A percentile compares a stretch with the other conserved stretches of the same genome.
Conservation (phyloP, 2,888 invertebrate genomes). For the Micropterix aruncella region DNA sequence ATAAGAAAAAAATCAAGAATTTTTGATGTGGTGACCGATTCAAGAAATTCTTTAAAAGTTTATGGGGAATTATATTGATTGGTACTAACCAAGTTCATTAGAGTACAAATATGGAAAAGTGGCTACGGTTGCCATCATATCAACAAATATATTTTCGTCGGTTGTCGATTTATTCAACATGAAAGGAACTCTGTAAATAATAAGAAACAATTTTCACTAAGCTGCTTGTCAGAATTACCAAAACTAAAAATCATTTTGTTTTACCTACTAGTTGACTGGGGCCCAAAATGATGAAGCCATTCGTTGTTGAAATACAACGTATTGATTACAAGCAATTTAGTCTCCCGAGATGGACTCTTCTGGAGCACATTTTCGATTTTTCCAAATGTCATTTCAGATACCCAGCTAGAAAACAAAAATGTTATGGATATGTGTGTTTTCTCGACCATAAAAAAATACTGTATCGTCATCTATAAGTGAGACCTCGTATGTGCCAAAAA, state of each 20-base stretch:
- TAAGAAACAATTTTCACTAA: too few relatives aligned
- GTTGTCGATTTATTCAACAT: conserved; percentile 23
- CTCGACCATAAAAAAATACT: too few relatives aligned
- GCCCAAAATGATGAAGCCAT: conserved; percentile 51
- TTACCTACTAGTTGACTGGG: conserved; percentile 39
- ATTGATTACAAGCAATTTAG: conserved; percentile 48
- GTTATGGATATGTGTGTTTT: too few relatives aligned
- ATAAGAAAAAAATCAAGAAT: too few relatives aligned
- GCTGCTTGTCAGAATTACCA: too few relatives aligned
- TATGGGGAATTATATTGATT: too few relatives aligned
- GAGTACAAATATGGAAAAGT: conserved; percentile 34
- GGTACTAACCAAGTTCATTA: conserved; percentile 11
- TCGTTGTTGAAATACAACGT: conserved; percentile 59
- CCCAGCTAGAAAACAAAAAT: conserved; percentile 49
- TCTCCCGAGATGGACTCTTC: conserved; percentile 33
- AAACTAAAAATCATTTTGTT: too few relatives aligned
- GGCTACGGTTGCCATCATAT: conserved; percentile 52
- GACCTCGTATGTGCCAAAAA: too few relatives aligned
- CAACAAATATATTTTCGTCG: conserved; percentile 26
- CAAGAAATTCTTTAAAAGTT: too few relatives aligned
- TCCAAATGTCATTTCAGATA: conserved; percentile 41
- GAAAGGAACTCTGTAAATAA: conserved; percentile 44
- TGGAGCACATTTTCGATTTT: conserved; percentile 45
- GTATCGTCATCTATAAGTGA: too few relatives aligned
- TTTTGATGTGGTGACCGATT: too few relatives aligned